Evolutionary conservation across 2,888 invertebrate genomes (phyloP), one percentile per base, ranked within the genome.

Genomic region (Aplocera efformata): DNA sequence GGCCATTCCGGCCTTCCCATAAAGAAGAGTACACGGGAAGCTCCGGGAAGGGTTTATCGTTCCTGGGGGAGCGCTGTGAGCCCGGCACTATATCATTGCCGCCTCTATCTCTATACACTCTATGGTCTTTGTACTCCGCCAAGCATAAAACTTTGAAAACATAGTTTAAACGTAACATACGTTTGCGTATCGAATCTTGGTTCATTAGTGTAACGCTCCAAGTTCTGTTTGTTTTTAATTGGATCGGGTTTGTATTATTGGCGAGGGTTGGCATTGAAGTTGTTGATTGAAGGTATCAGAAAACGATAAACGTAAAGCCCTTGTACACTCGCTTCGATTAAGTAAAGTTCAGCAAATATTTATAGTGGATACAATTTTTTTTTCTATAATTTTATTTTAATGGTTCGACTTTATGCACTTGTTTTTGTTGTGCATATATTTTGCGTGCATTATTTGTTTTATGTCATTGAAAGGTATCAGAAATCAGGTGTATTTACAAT

Each of bases 1-100:
- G 80, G 79, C 83, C 81, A 79, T 83, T 82, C 80, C 80, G 80
- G 76, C 80, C 84, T 84, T 72, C 79, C 83, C 85, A 86, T 88
- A 88, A 86, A 88, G 86, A 85, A 86, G 84, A 84, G 85, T 79
- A 81, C 78, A 77, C 79, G 81, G 84, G 81, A 82, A 81, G 85
- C 76, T 70, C 59, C 72, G 72, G 79, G 84, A 80, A 82, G 86
- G 86, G 84, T 86, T 88, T 88, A 86, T 86, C 82, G 86, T 75
- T 69, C 88, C 88, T 79, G 63, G 72, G 86, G 88, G 88, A 85
- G 60, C 77, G 67, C 78, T 77, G 76, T 72, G 67, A 73, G 80
- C 81, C 84, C 81, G 79, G 65, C 84, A 85, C 85, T 88, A 86
- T 82, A 88, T 88, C 88, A 86, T 86, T 85, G 81, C 79, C 72